Percentiles rank a stretch among this genome's conserved stretches.
These are phyloP conservation scores for Kryptolebias ocellatus DNA, from an alignment of 2,797 vertebrate genomes.

Conservation along the genomic window DNA sequence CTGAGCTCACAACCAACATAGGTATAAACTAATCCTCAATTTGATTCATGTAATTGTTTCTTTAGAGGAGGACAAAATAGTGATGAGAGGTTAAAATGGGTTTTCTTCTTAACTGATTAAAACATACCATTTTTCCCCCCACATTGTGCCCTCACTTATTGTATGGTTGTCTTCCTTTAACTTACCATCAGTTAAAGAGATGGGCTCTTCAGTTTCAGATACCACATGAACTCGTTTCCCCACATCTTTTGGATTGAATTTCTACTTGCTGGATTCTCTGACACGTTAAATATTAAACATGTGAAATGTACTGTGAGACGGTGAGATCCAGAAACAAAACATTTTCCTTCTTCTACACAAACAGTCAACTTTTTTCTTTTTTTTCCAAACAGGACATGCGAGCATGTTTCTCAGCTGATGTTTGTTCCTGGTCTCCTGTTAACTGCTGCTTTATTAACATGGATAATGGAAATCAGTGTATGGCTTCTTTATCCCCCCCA, in stretches of 20 bases:
- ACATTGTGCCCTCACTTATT: not conserved
- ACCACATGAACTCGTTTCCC: not conserved
- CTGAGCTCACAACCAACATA: not conserved
- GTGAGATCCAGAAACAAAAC: not conserved
- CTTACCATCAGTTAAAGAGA: not conserved
- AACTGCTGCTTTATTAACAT: constrained; percentile 61
- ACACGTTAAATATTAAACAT: not conserved
- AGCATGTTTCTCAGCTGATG: constrained; percentile 27
- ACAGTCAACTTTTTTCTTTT: constrained; percentile 4
- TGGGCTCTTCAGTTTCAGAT: not conserved
- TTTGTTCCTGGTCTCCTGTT: constrained; percentile 18
- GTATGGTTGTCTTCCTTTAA: not conserved
- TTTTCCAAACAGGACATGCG: constrained; percentile 33
- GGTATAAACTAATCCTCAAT: not conserved
- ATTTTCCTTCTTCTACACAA: constrained; percentile 22
- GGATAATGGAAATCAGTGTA: constrained; percentile 11
- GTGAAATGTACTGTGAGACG: not conserved
- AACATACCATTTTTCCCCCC: too few species aligned
- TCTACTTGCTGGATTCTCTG: not conserved
- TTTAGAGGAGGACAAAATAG: not conserved
- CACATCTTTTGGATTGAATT: not conserved
- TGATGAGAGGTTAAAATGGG: not conserved
- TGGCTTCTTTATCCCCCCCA: constrained; percentile 13
- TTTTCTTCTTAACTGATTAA: not conserved
- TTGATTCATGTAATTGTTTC: not conserved